Percentiles rank a stretch among this genome's conserved stretches.
phyloP scores from a whole-genome alignment of 1,140 invertebrate genomes.

The Drosophila bifasciata region DNA sequence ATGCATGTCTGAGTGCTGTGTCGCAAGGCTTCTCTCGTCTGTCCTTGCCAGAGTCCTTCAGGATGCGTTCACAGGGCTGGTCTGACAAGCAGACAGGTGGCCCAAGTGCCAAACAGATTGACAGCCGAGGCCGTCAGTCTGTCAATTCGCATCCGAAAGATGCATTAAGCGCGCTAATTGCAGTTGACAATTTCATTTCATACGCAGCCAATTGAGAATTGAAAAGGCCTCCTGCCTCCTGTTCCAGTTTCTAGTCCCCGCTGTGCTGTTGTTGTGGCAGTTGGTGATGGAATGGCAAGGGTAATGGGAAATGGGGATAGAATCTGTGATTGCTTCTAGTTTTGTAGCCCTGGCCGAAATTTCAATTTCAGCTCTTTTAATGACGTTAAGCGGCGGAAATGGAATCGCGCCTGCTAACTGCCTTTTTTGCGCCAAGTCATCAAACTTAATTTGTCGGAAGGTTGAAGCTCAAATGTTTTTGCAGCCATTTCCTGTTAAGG shows the following conservation, averaged over 20 bases:
- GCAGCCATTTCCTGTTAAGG: conserved; percentile 65
- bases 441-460: conserved; percentile 72
- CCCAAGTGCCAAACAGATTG: conserved; percentile 22
- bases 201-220: conserved; percentile 8
- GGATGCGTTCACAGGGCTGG: conserved; percentile 8
- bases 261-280: conserved; percentile 3
- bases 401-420: conserved; percentile 68
- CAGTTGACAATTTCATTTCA: conserved; percentile 67
- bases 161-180: conserved; percentile 69
- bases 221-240: not conserved
- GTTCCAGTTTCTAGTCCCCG: too few species aligned
- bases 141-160: conserved; percentile 50
- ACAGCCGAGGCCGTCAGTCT: conserved; percentile 21
- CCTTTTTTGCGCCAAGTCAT: conserved; percentile 74
- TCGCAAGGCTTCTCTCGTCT: conserved; percentile 12
- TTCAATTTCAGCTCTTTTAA: conserved; percentile 76
- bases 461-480: conserved; percentile 73
- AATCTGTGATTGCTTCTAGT: not conserved
- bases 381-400: conserved; percentile 75
- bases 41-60: conserved; percentile 49
- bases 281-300: too few species aligned
- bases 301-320: not conserved
- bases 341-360: conserved; percentile 38
- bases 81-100: conserved; percentile 38
- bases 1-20: conserved; percentile 59